These are phyloP conservation scores for human (Homo sapiens) DNA, from an alignment of 2,113 vertebrate species.

Conservation along the genomic window DNA sequence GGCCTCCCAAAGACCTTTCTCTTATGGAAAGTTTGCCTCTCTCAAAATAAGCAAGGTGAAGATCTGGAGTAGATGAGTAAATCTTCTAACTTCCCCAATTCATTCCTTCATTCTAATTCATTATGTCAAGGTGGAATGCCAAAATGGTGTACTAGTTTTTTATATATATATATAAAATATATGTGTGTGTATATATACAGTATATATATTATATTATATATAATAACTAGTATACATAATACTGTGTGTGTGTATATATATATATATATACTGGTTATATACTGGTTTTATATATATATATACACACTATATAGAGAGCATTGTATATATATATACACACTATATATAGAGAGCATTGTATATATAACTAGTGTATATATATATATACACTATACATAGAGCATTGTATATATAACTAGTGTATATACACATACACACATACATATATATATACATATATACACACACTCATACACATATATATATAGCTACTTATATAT, in stretches of 20 bases:
- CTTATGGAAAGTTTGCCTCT: neutral
- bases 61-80: neutral
- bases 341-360: too few relatives aligned
- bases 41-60: neutral
- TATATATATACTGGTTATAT: too few relatives aligned
- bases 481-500: neutral
- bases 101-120: neutral
- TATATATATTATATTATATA: too few relatives aligned
- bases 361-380: neutral
- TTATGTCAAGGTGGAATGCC: neutral
- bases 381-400: neutral
- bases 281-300: too few relatives aligned
- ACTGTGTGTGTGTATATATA: too few relatives aligned
- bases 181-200: too few relatives aligned
- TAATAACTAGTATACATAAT: too few relatives aligned
- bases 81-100: neutral
- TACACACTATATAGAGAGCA: too few relatives aligned
- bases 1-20: neutral
- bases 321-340: too few relatives aligned
- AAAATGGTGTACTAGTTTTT: neutral
- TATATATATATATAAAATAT: too few relatives aligned
- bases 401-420: too few relatives aligned
- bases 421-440: neutral
- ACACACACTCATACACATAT: neutral
- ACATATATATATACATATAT: neutral